phyloP scores from a whole-genome alignment of 2,113 vertebrate genomes.

The Procavia capensis region DNA sequence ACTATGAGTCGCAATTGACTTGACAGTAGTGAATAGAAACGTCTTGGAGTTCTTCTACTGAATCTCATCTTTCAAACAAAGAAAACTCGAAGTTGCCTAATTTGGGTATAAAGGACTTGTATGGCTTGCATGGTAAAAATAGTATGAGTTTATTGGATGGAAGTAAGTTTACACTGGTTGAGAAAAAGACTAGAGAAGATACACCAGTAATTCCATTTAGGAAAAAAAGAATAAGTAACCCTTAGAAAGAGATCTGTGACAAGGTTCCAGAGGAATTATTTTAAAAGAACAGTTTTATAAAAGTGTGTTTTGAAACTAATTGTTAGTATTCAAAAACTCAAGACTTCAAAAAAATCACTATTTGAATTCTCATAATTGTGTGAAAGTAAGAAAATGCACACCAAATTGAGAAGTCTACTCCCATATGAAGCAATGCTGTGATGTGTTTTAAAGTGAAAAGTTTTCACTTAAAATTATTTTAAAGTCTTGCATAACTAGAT shows the following conservation, averaged over 20 bases:
- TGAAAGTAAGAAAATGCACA: background rate
- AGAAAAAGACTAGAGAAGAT: background rate
- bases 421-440: background rate
- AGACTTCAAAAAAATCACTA: background rate
- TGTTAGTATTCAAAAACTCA: constrained; percentile 12
- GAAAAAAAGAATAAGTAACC: background rate
- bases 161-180: background rate
- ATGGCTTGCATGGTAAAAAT: background rate
- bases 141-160: background rate
- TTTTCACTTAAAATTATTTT: background rate
- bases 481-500: background rate
- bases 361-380: background rate
- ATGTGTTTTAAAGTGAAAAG: background rate
- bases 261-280: background rate
- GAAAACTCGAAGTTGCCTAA: background rate
- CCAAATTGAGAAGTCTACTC: background rate
- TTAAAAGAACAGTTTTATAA: background rate
- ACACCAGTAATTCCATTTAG: background rate
- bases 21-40: too few species aligned
- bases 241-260: background rate
- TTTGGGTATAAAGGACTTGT: background rate
- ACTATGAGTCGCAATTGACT: too few species aligned
- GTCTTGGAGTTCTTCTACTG: background rate
- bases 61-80: background rate
- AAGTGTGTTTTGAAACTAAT: constrained; percentile 13